Conservation (phyloP, 2,113 vertebrate genomes). For the Stercorarius parasiticus region DNA sequence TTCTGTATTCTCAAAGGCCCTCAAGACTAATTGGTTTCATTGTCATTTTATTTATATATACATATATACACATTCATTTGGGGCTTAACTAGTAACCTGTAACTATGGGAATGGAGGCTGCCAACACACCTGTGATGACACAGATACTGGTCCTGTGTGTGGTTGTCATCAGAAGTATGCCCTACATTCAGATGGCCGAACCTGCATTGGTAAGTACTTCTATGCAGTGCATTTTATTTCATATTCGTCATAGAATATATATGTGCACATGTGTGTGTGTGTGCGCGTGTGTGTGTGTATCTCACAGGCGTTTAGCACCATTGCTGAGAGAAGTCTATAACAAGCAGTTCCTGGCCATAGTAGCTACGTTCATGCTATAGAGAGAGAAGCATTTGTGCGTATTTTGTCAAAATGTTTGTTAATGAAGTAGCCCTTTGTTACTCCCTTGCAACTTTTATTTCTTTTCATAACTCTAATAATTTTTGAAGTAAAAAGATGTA, state of each 20-base stretch:
- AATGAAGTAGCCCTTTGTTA: not conserved
- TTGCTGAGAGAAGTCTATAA: not conserved
- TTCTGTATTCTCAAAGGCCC: not conserved
- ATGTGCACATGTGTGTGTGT: not conserved
- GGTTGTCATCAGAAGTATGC: slow-evolving; percentile 98
- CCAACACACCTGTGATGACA: slow-evolving; percentile 97
- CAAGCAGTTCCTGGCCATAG: not conserved
- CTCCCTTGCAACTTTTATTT: not conserved
- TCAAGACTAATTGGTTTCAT: slow-evolving; percentile 69
- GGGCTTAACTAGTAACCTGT: slow-evolving; percentile 91
- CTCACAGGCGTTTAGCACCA: not conserved
- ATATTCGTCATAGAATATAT: not conserved
- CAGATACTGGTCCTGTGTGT: slow-evolving; percentile 89
- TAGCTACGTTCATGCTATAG: not conserved
- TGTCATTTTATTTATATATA: slow-evolving; percentile 73
- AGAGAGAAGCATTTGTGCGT: not conserved
- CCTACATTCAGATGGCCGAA: slow-evolving; percentile 92
- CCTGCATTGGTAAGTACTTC: slow-evolving; percentile 93
- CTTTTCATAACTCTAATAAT: not conserved
- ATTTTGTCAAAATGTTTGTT: not conserved
- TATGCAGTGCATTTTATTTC: not conserved
- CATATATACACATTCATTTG: slow-evolving; percentile 58
- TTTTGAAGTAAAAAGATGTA: not conserved
- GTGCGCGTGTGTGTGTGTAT: not conserved
- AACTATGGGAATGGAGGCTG: slow-evolving; percentile 99